Percentiles rank a stretch among this genome's conserved stretches.
Evolutionary conservation across 2,888 invertebrate genomes (phyloP).

Genomic region (Agonopterix subpropinquella): DNA sequence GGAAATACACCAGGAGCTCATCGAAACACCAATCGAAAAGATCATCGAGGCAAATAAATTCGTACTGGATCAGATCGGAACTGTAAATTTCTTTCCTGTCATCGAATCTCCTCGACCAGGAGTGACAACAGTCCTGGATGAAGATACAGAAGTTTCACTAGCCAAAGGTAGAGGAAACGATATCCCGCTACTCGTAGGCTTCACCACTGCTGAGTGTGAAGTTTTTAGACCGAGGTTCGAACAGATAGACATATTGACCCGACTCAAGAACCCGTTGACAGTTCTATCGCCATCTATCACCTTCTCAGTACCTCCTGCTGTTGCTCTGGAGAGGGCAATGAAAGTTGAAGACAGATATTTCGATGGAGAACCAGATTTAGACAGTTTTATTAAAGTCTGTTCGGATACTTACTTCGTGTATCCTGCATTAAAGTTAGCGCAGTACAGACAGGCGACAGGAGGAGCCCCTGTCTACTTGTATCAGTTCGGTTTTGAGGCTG

Average conservation of each 20-base stretch:
- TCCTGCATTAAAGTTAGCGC: background rate
- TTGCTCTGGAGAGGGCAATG: slow-evolving; percentile 22
- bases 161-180: slow-evolving; percentile 39
- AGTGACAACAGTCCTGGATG: slow-evolving; percentile 44
- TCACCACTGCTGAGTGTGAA: slow-evolving; percentile 51
- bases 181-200: slow-evolving; percentile 52
- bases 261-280: slow-evolving; percentile 29
- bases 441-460: background rate
- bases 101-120: slow-evolving; percentile 44
- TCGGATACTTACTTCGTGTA: background rate
- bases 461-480: slow-evolving; percentile 29
- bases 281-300: slow-evolving; percentile 31
- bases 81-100: slow-evolving; percentile 48
- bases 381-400: background rate
- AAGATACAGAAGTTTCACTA: slow-evolving; percentile 46
- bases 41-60: slow-evolving; percentile 38
- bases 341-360: slow-evolving; percentile 37
- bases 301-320: slow-evolving; percentile 23
- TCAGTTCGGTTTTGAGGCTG: slow-evolving; percentile 51
- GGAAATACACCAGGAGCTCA: slow-evolving; percentile 38
- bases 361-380: slow-evolving; percentile 1
- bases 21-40: slow-evolving; percentile 36
- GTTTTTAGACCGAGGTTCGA: slow-evolving; percentile 41
- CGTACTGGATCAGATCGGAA: slow-evolving; percentile 37
- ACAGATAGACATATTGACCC: slow-evolving; percentile 32